A percentile compares a stretch with the other conserved stretches of the same genome.
phyloP scores from a whole-genome alignment of 2,888 invertebrate genomes.

The Venusia cambrica region DNA sequence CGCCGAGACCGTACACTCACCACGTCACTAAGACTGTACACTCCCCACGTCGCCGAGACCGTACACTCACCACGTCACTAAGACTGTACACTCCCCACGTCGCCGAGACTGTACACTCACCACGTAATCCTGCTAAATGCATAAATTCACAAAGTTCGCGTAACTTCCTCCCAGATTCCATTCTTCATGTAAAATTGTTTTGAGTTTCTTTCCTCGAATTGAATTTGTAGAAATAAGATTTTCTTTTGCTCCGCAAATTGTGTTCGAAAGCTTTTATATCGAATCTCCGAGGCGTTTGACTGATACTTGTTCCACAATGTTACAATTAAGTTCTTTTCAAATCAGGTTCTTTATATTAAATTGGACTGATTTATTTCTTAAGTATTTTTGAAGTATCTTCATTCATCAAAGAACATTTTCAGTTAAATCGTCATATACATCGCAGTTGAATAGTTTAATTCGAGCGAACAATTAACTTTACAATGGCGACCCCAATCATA shows the following conservation, averaged over 20 bases:
- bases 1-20: too few relatives aligned
- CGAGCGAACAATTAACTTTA: constrained; percentile 2
- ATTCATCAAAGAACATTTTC: too few relatives aligned
- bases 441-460: too few relatives aligned
- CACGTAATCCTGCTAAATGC: constrained; percentile 26
- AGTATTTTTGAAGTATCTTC: too few relatives aligned
- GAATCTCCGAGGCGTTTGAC: constrained; percentile 14
- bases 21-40: too few relatives aligned
- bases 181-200: constrained; percentile 28
- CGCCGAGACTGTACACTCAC: neutral
- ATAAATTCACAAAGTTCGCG: constrained; percentile 24
- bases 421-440: too few relatives aligned
- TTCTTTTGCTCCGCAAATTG: constrained; percentile 23
- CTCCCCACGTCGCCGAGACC: too few relatives aligned
- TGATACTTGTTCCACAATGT: constrained; percentile 11
- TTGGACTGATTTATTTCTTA: too few relatives aligned
- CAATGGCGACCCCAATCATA: constrained; percentile 11
- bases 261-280: constrained; percentile 27
- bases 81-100: neutral
- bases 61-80: too few relatives aligned
- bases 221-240: constrained; percentile 25
- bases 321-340: constrained; percentile 4
- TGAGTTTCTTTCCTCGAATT: constrained; percentile 22
- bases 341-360: neutral
- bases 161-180: constrained; percentile 18